These are phyloP conservation scores for Promerops cafer DNA, from an alignment of 2,113 vertebrate species.

Conservation along the genomic window DNA sequence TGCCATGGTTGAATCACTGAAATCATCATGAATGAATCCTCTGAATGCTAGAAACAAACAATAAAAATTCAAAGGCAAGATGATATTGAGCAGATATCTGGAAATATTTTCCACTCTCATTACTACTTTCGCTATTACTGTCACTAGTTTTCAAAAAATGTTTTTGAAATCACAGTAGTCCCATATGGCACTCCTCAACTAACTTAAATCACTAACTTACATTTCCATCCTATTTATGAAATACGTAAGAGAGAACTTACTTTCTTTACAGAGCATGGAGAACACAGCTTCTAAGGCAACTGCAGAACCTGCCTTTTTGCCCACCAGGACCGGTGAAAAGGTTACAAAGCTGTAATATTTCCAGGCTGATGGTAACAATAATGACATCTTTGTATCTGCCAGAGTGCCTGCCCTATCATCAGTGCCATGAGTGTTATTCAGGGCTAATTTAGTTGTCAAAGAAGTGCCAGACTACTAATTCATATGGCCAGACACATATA, in stretches of 20 bases:
- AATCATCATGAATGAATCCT: neutral
- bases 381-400: neutral
- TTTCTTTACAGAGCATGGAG: neutral
- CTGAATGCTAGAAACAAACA: neutral
- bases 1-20: neutral
- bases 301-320: neutral
- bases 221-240: neutral
- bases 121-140: neutral
- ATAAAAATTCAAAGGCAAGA: neutral
- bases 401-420: neutral
- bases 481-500: neutral
- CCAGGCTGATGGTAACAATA: neutral
- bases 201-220: neutral
- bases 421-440: neutral
- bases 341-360: neutral
- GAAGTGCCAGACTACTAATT: constrained; percentile 6
- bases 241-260: neutral
- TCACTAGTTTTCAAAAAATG: neutral
- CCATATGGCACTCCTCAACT: neutral
- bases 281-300: neutral
- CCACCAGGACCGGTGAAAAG: neutral
- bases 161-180: neutral
- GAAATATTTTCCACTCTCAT: neutral
- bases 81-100: neutral
- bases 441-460: neutral